Evolutionary conservation across 30 jellyfish, hydroid and myxozoan species (phyloP).

Genomic region (Aurelia aurita): DNA sequence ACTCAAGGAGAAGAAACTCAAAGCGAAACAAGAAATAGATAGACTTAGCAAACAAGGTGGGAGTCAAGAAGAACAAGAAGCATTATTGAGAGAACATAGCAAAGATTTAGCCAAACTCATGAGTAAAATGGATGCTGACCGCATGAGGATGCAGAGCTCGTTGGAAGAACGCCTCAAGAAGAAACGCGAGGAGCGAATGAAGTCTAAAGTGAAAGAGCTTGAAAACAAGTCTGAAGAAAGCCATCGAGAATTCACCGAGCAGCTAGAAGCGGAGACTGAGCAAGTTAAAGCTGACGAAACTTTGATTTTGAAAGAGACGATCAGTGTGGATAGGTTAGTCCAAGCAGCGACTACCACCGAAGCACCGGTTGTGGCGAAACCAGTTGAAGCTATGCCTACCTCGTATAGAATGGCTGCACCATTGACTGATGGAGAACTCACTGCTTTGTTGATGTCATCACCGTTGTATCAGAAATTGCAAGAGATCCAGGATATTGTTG

Average conservation of each 20-base stretch:
- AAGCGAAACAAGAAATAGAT: conserved; percentile 92
- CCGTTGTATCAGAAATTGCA: conserved; percentile 95
- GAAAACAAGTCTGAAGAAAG: conserved; percentile 80
- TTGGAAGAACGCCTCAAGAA: conserved; percentile 84
- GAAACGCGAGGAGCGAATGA: conserved; percentile 88
- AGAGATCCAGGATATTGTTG: conserved; percentile 76
- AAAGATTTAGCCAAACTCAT: conserved; percentile 94
- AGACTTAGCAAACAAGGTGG: conserved; percentile 91
- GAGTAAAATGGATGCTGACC: conserved; percentile 98
- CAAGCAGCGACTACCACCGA: conserved; percentile 50
- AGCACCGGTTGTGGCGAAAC: conserved; percentile 45
- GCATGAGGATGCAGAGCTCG: conserved; percentile 97
- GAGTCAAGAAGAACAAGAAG: conserved; percentile 93
- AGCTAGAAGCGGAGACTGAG: conserved; percentile 82
- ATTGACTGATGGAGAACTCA: conserved; percentile 84
- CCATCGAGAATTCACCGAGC: conserved; percentile 77
- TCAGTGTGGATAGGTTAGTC: conserved; percentile 74
- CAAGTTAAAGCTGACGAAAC: conserved; percentile 82
- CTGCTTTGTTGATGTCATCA: conserved; percentile 82
- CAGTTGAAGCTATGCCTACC: conserved; percentile 78
- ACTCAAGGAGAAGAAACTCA: conserved; percentile 86
- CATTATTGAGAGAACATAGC: conserved; percentile 86
- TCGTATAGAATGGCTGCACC: conserved; percentile 92
- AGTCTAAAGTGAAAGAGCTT: conserved; percentile 80
- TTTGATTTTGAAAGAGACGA: conserved; percentile 75